Conservation (phyloP, 1,140 invertebrate species). For the Diorhabda elongata region DNA sequence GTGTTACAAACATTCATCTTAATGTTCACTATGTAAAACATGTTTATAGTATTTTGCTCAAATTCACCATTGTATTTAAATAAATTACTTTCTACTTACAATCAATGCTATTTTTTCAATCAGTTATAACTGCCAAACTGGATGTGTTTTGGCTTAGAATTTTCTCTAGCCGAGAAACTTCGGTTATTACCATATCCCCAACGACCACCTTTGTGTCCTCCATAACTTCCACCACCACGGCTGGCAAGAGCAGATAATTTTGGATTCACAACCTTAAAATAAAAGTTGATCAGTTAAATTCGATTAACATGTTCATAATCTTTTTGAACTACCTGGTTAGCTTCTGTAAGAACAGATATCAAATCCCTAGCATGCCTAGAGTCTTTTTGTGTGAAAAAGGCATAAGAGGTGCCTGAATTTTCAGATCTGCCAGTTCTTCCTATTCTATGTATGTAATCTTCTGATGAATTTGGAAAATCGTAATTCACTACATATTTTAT, state of each 20-base stretch:
- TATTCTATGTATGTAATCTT: constrained; percentile 99
- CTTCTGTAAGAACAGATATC: constrained; percentile 86
- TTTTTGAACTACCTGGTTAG: constrained; percentile 72
- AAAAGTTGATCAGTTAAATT: background rate
- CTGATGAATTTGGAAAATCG: constrained; percentile 96
- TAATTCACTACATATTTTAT: constrained; percentile 99
- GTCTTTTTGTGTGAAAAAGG: constrained; percentile 94
- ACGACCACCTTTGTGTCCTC: constrained; percentile 14
- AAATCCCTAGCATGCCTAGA: constrained; percentile 87
- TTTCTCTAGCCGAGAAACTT: constrained; percentile 10
- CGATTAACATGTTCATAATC: background rate
- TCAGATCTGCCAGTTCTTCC: constrained; percentile 91
- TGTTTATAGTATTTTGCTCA: too few relatives aligned
- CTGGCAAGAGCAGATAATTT: constrained; percentile 27
- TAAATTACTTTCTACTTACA: too few relatives aligned
- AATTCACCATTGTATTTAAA: too few relatives aligned
- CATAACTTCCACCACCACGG: constrained; percentile 13
- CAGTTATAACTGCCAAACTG: background rate
- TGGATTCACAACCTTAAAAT: constrained; percentile 27
- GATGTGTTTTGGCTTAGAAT: background rate
- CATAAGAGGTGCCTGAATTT: constrained; percentile 94
- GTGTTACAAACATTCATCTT: too few relatives aligned
- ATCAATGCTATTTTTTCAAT: too few relatives aligned
- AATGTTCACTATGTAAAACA: too few relatives aligned
- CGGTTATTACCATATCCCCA: constrained; percentile 15